A percentile compares a stretch with the other conserved stretches of the same genome.
These are phyloP conservation scores for Remorina albescens DNA, from an alignment of 2,797 vertebrate genomes.

Conservation along the genomic window DNA sequence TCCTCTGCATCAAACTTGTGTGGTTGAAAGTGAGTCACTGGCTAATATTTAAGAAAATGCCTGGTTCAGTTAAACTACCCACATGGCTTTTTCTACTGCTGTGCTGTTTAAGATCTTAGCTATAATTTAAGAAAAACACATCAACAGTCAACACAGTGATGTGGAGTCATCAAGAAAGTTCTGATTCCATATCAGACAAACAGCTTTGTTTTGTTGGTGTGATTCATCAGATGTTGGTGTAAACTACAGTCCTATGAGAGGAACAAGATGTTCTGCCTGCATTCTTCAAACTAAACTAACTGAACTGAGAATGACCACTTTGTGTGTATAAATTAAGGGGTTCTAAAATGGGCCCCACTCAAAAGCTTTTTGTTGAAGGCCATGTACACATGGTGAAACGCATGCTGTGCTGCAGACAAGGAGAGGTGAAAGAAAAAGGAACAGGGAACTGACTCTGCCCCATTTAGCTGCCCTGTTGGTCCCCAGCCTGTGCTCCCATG, in stretches of 20 bases:
- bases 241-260: background rate
- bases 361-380: background rate
- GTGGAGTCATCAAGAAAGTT: background rate
- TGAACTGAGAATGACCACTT: background rate
- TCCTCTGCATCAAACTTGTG: background rate
- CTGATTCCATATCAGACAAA: slow-evolving; percentile 11
- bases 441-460: slow-evolving; percentile 58
- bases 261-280: background rate
- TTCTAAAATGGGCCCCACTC: background rate
- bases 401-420: slow-evolving; percentile 18
- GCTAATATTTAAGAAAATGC: slow-evolving; percentile 6
- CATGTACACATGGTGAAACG: slow-evolving; percentile 1
- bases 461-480: slow-evolving; percentile 62
- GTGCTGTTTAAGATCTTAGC: slow-evolving; percentile 3
- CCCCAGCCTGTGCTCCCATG: slow-evolving; percentile 57
- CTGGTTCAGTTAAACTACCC: background rate
- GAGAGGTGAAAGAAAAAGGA: slow-evolving; percentile 40
- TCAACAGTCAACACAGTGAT: background rate
- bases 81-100: background rate
- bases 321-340: background rate
- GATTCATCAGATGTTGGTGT: slow-evolving; percentile 39
- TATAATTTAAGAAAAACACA: background rate
- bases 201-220: slow-evolving; percentile 8
- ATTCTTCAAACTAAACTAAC: background rate
- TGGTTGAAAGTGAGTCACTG: background rate